phyloP scores from a whole-genome alignment of 2,888 invertebrate genomes.

The Meghimatium bilineatum region DNA sequence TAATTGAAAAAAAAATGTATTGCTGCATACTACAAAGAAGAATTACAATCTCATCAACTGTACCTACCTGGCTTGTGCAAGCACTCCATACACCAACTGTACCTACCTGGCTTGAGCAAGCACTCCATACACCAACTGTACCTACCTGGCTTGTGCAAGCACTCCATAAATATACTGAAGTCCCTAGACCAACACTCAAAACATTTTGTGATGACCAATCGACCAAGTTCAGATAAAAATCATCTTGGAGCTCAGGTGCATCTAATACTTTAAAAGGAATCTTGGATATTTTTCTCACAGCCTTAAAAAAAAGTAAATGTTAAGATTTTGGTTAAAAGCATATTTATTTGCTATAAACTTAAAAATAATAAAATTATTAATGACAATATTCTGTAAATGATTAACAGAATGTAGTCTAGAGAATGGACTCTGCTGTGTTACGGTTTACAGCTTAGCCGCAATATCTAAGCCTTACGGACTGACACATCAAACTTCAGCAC shows the following conservation, averaged over 20 bases:
- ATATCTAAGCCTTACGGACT: too few relatives aligned
- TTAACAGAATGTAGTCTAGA: too few relatives aligned
- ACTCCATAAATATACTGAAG: slow-evolving; percentile 99
- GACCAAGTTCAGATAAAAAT: slow-evolving; percentile 98
- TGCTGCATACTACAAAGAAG: too few relatives aligned
- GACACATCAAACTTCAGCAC: too few relatives aligned
- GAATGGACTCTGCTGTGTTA: too few relatives aligned
- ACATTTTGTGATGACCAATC: slow-evolving; percentile 99
- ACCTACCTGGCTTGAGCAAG: slow-evolving; percentile 93
- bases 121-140: slow-evolving; percentile 87
- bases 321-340: not conserved
- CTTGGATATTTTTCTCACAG: slow-evolving; percentile 97
- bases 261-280: slow-evolving; percentile 98
- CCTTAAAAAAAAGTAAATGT: slow-evolving; percentile 76
- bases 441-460: too few relatives aligned
- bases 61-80: slow-evolving; percentile 91
- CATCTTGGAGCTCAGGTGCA: slow-evolving; percentile 97
- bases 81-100: slow-evolving; percentile 99
- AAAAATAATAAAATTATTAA: not conserved
- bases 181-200: slow-evolving; percentile 96
- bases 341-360: not conserved
- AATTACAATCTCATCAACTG: too few relatives aligned
- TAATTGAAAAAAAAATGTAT: too few relatives aligned
- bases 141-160: slow-evolving; percentile 95
- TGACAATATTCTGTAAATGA: too few relatives aligned